Evolutionary conservation across 2,797 vertebrate genomes (phyloP), one percentile per base, ranked within the genome.

Genomic region (Euthynnus affinis): DNA sequence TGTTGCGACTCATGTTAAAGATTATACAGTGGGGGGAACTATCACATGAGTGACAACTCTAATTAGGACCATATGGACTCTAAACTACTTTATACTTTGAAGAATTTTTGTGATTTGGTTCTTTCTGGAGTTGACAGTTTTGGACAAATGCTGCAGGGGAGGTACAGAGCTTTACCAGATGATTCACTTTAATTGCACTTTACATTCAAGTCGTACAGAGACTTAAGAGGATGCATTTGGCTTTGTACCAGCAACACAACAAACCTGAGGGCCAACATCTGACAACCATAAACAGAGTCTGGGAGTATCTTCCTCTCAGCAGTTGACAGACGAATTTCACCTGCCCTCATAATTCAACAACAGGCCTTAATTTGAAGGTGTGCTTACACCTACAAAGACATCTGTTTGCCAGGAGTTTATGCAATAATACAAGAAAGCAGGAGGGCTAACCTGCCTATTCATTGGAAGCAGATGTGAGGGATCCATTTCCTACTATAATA

Each of bases 401-500:
- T 95, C 92, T 95, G 94, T 93, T 92, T 89, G 86, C 91, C 85
- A 71, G 57, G 66, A 61, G 80, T 93, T 92, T 84, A 91, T 91
- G 90, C 88, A 85, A 87, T 83, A 85, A 89, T 79, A 92, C 85
- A 83, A 86, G 80, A 90, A 93, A 88, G 89, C 85, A 76, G 89
- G 80, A 84, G 81, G 82, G 68, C 85, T 72, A 81, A 90, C 88
- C 90, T 92, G 88, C 89, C 90, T 83, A 93, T 94, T 96, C 92
- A 95, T 91, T 91, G 91, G 80, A 92, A 95, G 92, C 95, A 96
- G 95, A 95, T 95, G 95, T 93, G 87, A 93, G 74, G 76, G 74
- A 87, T 93, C 84, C 81, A 91, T 91, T 94, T 94, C 94, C 94
- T 87, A 84, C 91, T 84, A 87, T 92, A 94, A 93, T 93, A 92